Evolutionary conservation across 2,888 invertebrate species (phyloP), one percentile per base, ranked within the genome.

Genomic region (Erebia palarica): DNA sequence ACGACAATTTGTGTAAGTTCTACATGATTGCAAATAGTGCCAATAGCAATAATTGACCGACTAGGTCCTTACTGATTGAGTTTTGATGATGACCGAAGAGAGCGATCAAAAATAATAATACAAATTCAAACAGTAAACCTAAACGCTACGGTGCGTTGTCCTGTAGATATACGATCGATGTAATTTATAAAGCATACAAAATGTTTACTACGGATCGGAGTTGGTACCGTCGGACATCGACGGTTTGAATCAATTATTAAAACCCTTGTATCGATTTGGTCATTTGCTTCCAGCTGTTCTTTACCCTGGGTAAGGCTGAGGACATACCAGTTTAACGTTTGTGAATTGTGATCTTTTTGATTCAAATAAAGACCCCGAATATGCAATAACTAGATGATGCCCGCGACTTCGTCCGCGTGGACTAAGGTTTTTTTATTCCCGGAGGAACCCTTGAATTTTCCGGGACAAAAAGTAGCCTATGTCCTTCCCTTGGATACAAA

Each of bases 191-290:
- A 78, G 70, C 73, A 77, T 75, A 77, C 79, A 77, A 78, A 49
- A 78, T 79, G 78, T 81, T 79, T 79, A 76, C 77, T 69, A 74
- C 75, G 73, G 77, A 76, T 77, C 76, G 70, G 72, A 80, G 76
- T 74, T 75, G 79, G 76, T 78, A 75, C 75, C 78, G 75, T 73
- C 78, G 76, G 80, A 78, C 77, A 75, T 78, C 79, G 81, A 78
- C 78, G 77, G 78, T 74, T n/a, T 73, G 70, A 77, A 84, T 85
- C 80, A 83, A 85, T 85, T 86, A 86, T 86, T 86, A 80, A 86
- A 82, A 83, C 78, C 78, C 76, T 76, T 75, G 78, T 89, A 91
- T 91, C 86, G 91, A 91, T 92, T 82, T 84, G 86, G 87, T 87
- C 84, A 86, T 88, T 90, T 88, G 84, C 86, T 85, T 87, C 84